Conservation (phyloP, 2,113 vertebrate genomes). For the Poicephalus gulielmi region DNA sequence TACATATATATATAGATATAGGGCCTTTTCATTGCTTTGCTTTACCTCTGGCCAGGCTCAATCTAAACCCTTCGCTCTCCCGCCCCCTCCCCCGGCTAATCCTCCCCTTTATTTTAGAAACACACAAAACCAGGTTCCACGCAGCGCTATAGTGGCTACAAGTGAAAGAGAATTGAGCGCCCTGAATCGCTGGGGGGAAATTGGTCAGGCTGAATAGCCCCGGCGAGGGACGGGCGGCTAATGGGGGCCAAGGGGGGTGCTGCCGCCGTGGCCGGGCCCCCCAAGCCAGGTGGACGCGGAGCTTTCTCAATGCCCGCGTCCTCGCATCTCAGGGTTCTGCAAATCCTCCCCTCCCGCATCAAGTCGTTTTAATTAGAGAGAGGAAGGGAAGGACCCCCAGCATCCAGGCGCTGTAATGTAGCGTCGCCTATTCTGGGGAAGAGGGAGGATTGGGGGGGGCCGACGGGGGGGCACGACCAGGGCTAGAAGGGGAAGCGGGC, state of each 20-base stretch:
- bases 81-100: conserved; percentile 82
- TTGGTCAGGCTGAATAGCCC: conserved; percentile 87
- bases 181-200: conserved; percentile 87
- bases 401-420: not conserved
- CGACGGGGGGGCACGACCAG: not conserved
- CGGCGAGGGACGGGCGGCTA: conserved; percentile 83
- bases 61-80: conserved; percentile 81
- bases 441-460: too few relatives aligned
- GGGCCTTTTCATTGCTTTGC: conserved; percentile 84
- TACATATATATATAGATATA: conserved; percentile 58
- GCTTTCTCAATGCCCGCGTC: conserved; percentile 82
- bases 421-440: not conserved
- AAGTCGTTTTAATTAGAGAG: conserved; percentile 25
- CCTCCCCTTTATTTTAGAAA: conserved; percentile 89
- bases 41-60: conserved; percentile 86
- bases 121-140: conserved; percentile 94
- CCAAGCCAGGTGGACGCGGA: conserved; percentile 89
- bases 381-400: not conserved
- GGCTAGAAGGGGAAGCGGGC: not conserved
- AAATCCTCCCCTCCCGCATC: conserved; percentile 61
- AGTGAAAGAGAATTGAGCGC: conserved; percentile 89
- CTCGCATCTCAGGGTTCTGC: conserved; percentile 68
- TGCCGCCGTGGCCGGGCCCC: conserved; percentile 78
- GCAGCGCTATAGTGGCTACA: conserved; percentile 93
- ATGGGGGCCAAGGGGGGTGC: conserved; percentile 85